A percentile compares a stretch with the other conserved stretches of the same genome.
These are phyloP conservation scores for Tichodroma muraria DNA, from an alignment of 2,113 vertebrate species.

Conservation along the genomic window DNA sequence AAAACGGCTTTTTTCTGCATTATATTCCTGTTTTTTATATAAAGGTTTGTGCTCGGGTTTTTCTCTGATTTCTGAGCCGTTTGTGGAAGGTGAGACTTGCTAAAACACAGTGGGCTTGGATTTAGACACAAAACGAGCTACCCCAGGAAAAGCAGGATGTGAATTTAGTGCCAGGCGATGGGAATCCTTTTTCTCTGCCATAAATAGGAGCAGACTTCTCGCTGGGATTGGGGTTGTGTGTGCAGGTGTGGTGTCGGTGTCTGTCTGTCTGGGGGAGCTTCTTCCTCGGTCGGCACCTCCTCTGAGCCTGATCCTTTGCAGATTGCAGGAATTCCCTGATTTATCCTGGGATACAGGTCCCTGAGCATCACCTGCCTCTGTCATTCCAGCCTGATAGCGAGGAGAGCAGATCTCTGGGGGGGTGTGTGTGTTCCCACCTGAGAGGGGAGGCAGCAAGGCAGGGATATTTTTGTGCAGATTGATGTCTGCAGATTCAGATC, in stretches of 20 bases:
- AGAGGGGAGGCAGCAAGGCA: not conserved
- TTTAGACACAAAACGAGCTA: not conserved
- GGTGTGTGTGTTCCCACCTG: not conserved
- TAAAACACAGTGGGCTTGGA: not conserved
- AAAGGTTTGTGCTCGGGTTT: not conserved
- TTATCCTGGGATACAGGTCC: not conserved
- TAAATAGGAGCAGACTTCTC: not conserved
- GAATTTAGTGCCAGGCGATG: not conserved
- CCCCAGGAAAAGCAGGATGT: not conserved
- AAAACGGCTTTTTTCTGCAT: not conserved
- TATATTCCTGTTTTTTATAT: not conserved
- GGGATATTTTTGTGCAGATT: not conserved
- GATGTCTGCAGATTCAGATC: not conserved
- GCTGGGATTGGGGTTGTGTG: not conserved
- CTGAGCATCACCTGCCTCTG: not conserved
- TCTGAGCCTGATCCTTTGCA: not conserved
- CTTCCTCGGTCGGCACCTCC: not conserved
- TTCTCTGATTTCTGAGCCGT: not conserved
- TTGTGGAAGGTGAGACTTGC: not conserved
- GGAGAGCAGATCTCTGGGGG: not conserved
- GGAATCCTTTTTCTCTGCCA: not conserved
- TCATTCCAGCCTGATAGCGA: not conserved
- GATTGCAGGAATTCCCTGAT: not conserved
- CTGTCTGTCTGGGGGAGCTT: not conserved
- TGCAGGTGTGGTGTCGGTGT: not conserved